Conservation (phyloP, 2,888 invertebrate genomes). For the Piscicola geometra region DNA sequence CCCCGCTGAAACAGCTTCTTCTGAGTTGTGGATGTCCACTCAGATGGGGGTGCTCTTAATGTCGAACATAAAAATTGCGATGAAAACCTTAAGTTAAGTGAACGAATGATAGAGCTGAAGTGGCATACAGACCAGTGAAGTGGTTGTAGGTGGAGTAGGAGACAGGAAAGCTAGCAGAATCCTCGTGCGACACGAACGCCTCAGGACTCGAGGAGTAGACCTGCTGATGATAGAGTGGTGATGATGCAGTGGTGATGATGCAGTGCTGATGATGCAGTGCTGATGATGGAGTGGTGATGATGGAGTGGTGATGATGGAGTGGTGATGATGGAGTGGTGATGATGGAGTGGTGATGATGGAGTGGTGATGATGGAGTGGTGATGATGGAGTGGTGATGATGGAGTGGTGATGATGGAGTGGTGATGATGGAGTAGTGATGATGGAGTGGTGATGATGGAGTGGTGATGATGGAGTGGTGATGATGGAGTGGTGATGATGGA, state of each 20-base stretch:
- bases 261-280: no score
- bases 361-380: not conserved
- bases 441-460: no score
- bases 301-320: not conserved
- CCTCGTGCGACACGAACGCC: constrained; percentile 12
- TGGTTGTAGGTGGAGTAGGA: constrained; percentile 23
- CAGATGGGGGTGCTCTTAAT: not conserved
- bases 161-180: constrained; percentile 5
- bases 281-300: no score
- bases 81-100: not conserved
- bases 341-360: not conserved
- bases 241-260: not conserved
- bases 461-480: no score
- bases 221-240: constrained; percentile 1
- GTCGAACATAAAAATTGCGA: not conserved
- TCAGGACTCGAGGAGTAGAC: constrained; percentile 29
- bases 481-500: not conserved
- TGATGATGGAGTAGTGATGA: no score
- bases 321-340: not conserved
- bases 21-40: not conserved
- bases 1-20: constrained; percentile 12
- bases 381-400: not conserved
- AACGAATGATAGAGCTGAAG: not conserved
- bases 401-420: not conserved
- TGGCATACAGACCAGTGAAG: constrained; percentile 15